A percentile compares a stretch with the other conserved stretches of the same genome.
Evolutionary conservation across 1,140 invertebrate species (phyloP).

Genomic region (Drosophila rhopaloa): DNA sequence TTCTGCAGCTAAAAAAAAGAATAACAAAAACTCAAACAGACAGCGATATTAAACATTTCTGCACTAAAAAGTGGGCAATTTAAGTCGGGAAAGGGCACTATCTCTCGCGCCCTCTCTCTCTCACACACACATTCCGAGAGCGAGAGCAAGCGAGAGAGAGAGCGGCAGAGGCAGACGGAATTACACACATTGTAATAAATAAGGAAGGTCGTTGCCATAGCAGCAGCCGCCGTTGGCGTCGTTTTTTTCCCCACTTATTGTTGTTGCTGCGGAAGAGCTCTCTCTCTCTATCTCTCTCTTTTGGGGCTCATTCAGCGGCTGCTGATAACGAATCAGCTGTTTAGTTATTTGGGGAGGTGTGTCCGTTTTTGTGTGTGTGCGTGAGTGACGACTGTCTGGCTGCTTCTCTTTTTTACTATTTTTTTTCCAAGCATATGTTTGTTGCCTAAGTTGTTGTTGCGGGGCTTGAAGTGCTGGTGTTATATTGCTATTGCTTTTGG

Average conservation of each 20-base stretch:
- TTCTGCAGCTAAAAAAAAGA: slow-evolving; percentile 29
- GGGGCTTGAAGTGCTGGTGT: not conserved
- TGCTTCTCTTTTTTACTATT: slow-evolving; percentile 37
- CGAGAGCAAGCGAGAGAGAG: slow-evolving; percentile 20
- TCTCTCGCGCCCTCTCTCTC: slow-evolving; percentile 20
- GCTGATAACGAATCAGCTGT: slow-evolving; percentile 79
- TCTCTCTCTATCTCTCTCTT: slow-evolving; percentile 26
- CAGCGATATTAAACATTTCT: slow-evolving; percentile 76
- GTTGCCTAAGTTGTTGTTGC: slow-evolving; percentile 37
- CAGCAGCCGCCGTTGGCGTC: slow-evolving; percentile 64
- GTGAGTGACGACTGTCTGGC: slow-evolving; percentile 55
- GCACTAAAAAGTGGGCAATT: slow-evolving; percentile 76
- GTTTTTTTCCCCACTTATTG: slow-evolving; percentile 41
- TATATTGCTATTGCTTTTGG: slow-evolving; percentile 14
- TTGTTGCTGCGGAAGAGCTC: slow-evolving; percentile 44
- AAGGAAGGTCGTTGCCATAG: slow-evolving; percentile 84
- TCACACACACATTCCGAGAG: slow-evolving; percentile 34
- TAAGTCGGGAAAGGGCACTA: slow-evolving; percentile 50
- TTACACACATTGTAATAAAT: slow-evolving; percentile 83
- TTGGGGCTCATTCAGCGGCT: slow-evolving; percentile 59
- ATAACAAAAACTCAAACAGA: slow-evolving; percentile 43
- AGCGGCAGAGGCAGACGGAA: slow-evolving; percentile 34
- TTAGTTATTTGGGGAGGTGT: slow-evolving; percentile 60
- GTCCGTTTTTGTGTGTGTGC: slow-evolving; percentile 34
- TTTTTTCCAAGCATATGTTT: slow-evolving; percentile 62